Percentiles rank a stretch among this genome's conserved stretches.
Evolutionary conservation across 2,113 vertebrate genomes (phyloP).

Genomic region (Eptatretus burgeri): DNA sequence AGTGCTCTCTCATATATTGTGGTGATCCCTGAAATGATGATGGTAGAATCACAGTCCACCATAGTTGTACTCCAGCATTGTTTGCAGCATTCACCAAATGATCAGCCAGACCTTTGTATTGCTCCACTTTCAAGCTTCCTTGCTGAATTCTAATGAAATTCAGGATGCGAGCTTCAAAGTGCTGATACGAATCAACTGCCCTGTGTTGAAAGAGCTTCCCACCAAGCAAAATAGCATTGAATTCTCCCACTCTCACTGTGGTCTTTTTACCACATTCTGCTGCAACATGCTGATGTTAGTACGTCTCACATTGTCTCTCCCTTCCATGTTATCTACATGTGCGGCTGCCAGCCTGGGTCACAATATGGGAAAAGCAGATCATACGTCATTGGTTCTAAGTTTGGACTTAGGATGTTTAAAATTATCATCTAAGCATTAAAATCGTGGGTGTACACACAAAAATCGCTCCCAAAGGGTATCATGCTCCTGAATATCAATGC

Average conservation of each 20-base stretch:
- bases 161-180: neutral
- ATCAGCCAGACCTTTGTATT: conserved; percentile 1
- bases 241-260: neutral
- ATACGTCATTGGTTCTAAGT: neutral
- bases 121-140: neutral
- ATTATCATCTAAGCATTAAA: neutral
- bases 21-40: neutral
- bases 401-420: neutral
- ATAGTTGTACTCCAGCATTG: neutral
- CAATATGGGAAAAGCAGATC: neutral
- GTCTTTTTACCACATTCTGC: neutral
- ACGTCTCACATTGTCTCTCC: neutral
- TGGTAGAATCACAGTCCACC: neutral
- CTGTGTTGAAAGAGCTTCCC: neutral
- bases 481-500: neutral
- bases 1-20: neutral
- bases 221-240: neutral
- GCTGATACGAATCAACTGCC: conserved; percentile 1
- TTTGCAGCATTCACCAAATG: neutral
- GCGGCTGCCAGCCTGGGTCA: neutral
- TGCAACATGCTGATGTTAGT: conserved; percentile 5
- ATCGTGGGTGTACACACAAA: neutral
- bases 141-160: neutral
- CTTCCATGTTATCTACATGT: neutral
- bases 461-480: neutral